Conservation (phyloP, 2,888 invertebrate genomes). For the Platerodrilus igneus region DNA sequence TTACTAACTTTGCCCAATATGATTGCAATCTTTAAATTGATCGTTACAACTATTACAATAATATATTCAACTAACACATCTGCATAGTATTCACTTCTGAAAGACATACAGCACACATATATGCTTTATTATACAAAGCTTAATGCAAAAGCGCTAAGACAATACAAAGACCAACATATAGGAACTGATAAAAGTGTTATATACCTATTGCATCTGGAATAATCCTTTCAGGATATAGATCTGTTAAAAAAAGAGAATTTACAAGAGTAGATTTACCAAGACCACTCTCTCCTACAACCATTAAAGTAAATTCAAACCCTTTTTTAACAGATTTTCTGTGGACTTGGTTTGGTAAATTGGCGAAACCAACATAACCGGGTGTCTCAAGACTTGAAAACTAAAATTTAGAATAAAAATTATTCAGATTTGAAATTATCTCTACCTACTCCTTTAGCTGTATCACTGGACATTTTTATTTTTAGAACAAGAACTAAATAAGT, state of each 20-base stretch:
- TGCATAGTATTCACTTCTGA: no score
- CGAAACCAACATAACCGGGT: slow-evolving; percentile 88
- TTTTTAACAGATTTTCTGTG: slow-evolving; percentile 96
- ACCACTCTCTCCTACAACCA: slow-evolving; percentile 84
- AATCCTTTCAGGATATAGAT: slow-evolving; percentile 88
- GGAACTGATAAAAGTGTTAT: slow-evolving; percentile 16
- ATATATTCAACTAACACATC: no score
- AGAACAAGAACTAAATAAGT: no score
- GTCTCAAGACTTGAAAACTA: slow-evolving; percentile 83
- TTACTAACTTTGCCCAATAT: no score
- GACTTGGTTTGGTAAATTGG: slow-evolving; percentile 94
- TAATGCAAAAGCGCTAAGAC: neutral
- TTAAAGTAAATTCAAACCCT: slow-evolving; percentile 94
- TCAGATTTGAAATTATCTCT: neutral
- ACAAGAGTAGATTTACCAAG: slow-evolving; percentile 94
- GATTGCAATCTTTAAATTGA: no score
- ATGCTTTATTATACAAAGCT: neutral
- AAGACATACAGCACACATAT: neutral
- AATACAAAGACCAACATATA: neutral
- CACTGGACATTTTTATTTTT: slow-evolving; percentile 15
- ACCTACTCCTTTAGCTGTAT: slow-evolving; percentile 14
- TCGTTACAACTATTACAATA: no score
- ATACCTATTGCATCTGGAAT: slow-evolving; percentile 84
- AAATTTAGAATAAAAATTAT: slow-evolving; percentile 30
- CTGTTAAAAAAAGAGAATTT: slow-evolving; percentile 90